phyloP scores from a whole-genome alignment of 2,113 vertebrate species.

The Gymnocephalus cernua region DNA sequence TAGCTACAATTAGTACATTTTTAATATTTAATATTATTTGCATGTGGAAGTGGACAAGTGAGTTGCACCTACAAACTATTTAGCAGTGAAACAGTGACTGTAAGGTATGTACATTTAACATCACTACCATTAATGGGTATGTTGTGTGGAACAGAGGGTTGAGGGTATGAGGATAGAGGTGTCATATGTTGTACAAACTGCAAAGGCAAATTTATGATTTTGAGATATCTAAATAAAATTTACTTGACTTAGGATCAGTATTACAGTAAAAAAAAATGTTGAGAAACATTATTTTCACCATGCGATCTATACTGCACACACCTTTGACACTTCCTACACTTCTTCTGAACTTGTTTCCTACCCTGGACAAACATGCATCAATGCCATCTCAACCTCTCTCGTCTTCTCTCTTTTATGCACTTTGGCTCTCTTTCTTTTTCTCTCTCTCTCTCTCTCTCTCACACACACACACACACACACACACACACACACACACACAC shows the following conservation, averaged over 20 bases:
- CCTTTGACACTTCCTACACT: too few species aligned
- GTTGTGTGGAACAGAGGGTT: background rate
- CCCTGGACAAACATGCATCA: too few species aligned
- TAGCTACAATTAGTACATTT: constrained; percentile 1
- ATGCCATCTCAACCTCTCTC: too few species aligned
- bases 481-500: too few species aligned
- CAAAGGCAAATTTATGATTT: background rate
- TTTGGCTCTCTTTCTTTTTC: too few species aligned
- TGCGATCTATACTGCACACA: too few species aligned
- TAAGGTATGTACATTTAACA: constrained; percentile 5
- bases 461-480: too few species aligned
- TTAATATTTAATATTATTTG: constrained; percentile 16
- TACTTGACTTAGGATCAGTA: background rate
- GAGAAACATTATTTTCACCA: constrained; percentile 10
- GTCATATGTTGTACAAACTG: background rate
- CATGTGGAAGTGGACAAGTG: constrained; percentile 17
- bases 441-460: too few species aligned
- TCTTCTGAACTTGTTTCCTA: too few species aligned
- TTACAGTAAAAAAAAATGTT: constrained; percentile 1
- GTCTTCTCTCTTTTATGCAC: too few species aligned
- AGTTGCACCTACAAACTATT: background rate
- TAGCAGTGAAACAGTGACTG: background rate
- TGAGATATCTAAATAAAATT: background rate
- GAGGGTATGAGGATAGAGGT: background rate
- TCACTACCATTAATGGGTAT: background rate